Evolutionary conservation across 1,140 invertebrate genomes (phyloP), one percentile per base, ranked within the genome.

Genomic region (Megalonaias nervosa): DNA sequence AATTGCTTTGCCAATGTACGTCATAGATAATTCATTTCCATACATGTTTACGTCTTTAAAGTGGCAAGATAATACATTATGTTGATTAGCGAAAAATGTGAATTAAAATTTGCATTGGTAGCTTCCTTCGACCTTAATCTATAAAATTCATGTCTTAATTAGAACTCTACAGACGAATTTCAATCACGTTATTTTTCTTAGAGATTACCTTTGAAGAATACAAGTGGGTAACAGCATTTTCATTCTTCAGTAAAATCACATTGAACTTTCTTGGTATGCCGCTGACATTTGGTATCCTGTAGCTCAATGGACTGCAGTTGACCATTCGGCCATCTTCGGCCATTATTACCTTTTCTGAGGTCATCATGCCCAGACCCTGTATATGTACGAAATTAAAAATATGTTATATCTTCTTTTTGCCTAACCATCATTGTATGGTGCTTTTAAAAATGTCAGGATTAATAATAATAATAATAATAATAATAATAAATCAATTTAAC

Each of bases 211-310:
- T 99, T 13, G 97, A 98, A 1, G 97, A 98, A 89, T 95, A 98
- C 14, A 99, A 94, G 61, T 96, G 97, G 86, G 95, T 93, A 11
- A 95, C 95, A 92, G 98, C 98, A 2, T 95, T 93, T 31, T 94
- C 93, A 38, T 95, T 95, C 89, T 96, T 96, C 1, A 99, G 91
- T 58, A 99, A 90, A 21, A 96, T 95, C 0, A 99, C 97, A 89
- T 98, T 97, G 86, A 99, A 97, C 88, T 97, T 94, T 75, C 92
- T 91, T 0, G 97, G 97, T 87, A 98, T 97, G 86, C 98, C 96
- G 5, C 93, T 93, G 87, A 91, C 96, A 14, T 95, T 95, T 17
- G 97, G 97, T 75, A 98, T 93, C 91, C 98, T 99, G 86, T 99
- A 99, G 61, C 94, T 94, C 19, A 97, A 97, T 61, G 97, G 97